These are phyloP conservation scores for Tetraneura akinire DNA, from an alignment of 1,140 invertebrate genomes.

Conservation along the genomic window DNA sequence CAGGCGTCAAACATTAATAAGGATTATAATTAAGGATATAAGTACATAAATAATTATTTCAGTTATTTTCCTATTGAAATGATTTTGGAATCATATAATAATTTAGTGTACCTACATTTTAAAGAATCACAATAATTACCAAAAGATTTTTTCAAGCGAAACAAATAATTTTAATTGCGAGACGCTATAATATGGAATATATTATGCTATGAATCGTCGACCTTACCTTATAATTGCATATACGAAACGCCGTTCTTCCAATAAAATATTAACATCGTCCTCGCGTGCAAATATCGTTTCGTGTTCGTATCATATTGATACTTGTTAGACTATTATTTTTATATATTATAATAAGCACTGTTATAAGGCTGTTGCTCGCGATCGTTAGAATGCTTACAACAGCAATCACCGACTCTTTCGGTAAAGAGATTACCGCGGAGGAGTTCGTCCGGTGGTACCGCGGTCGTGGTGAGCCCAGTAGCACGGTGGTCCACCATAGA, in stretches of 20 bases:
- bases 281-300: too few species aligned
- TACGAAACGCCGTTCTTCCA: constrained; percentile 33
- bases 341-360: too few species aligned
- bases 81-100: constrained; percentile 3
- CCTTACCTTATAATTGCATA: constrained; percentile 45
- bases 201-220: background rate
- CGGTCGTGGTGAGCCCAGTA: too few species aligned
- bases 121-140: too few species aligned
- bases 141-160: too few species aligned
- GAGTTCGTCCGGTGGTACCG: constrained; percentile 1
- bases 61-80: background rate
- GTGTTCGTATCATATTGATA: background rate
- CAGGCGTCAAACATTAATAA: background rate
- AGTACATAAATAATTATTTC: background rate
- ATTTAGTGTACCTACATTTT: background rate
- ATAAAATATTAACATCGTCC: too few species aligned
- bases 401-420: too few species aligned
- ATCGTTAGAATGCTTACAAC: background rate
- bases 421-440: too few species aligned
- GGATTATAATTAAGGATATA: too few species aligned
- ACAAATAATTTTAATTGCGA: background rate
- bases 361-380: background rate
- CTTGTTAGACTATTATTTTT: too few species aligned
- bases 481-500: too few species aligned
- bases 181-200: background rate